Evolutionary conservation across 2,113 vertebrate species (phyloP), one percentile per base, ranked within the genome.

Genomic region (Zootoca vivipara): DNA sequence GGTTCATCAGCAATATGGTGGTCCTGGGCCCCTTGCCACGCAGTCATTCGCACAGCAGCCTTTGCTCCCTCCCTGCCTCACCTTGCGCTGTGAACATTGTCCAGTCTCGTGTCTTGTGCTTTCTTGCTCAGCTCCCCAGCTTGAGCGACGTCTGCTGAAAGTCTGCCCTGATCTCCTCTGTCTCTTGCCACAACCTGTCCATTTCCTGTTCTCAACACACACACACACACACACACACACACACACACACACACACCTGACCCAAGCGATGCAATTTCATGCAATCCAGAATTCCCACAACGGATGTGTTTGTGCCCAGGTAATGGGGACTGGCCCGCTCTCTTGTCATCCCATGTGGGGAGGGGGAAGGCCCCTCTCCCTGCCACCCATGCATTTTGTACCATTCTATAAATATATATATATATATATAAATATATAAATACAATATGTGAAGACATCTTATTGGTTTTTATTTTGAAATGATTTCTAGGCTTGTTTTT

Each of bases 381-480:
- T 69, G 75, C 64, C 74, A 67, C 96, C 94, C 96, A 95, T 95
- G 96, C 97, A 97, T 97, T 97, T 97, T 97, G 96, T 97, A 97
- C 95, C 96, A 97, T 97, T 96, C 96, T 97, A 97, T 97, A 97
- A 97, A 97, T 95, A 94, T 89, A 97, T 97, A 97, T 95, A 95
- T 90, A 97, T 96, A 97, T 94, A 97, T 97, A 97, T 97, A 97
- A 97, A 97, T 97, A 97, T 97, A 97, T 97, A 97, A 97, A 97
- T 97, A 97, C 96, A 95, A 95, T 96, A 97, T 97, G 96, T 97
- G 97, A 96, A 97, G 93, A 97, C 97, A 97, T 96, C 96, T 93
- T 97, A 95, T 92, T 95, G 96, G 96, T 95, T 97, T 97, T 97
- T 97, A 97, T 97, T 97, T 96, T 97, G 96, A 97, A 94, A 97